Percentiles rank a stretch among this genome's conserved stretches.
phyloP scores from a whole-genome alignment of 2,797 vertebrate species.

The Prionace glauca region DNA sequence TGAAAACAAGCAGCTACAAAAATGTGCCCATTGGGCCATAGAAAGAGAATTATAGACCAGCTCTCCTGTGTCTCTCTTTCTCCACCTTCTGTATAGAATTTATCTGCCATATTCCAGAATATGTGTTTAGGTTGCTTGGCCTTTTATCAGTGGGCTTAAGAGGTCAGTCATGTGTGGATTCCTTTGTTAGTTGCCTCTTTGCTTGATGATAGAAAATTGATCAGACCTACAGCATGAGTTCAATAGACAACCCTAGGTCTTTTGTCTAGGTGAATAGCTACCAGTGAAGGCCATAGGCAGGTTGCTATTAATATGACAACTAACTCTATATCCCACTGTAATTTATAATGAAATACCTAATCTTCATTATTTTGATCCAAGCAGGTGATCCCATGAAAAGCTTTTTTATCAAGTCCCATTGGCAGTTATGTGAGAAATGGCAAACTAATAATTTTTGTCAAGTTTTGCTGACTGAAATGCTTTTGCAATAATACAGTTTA shows the following conservation, averaged over 20 bases:
- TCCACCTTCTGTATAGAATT: conserved; percentile 64
- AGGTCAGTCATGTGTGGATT: conserved; percentile 73
- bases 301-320: conserved; percentile 91
- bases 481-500: conserved; percentile 98
- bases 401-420: conserved; percentile 85
- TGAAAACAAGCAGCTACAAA: conserved; percentile 83
- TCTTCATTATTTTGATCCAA: conserved; percentile 95
- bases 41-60: conserved; percentile 76
- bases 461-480: conserved; percentile 94
- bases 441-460: conserved; percentile 99
- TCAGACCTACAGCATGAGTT: conserved; percentile 82
- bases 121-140: conserved; percentile 75
- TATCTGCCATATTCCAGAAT: conserved; percentile 62
- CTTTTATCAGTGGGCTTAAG: conserved; percentile 70
- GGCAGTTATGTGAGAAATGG: conserved; percentile 92
- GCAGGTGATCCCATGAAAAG: conserved; percentile 73
- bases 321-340: conserved; percentile 82
- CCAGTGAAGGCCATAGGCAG: conserved; percentile 72
- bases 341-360: conserved; percentile 91
- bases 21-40: conserved; percentile 78
- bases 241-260: conserved; percentile 73
- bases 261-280: conserved; percentile 82
- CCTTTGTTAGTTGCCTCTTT: conserved; percentile 75
- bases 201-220: conserved; percentile 86
- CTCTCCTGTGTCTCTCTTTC: conserved; percentile 45